Conservation (phyloP, 2,888 invertebrate genomes). For the Noctua pronuba region DNA sequence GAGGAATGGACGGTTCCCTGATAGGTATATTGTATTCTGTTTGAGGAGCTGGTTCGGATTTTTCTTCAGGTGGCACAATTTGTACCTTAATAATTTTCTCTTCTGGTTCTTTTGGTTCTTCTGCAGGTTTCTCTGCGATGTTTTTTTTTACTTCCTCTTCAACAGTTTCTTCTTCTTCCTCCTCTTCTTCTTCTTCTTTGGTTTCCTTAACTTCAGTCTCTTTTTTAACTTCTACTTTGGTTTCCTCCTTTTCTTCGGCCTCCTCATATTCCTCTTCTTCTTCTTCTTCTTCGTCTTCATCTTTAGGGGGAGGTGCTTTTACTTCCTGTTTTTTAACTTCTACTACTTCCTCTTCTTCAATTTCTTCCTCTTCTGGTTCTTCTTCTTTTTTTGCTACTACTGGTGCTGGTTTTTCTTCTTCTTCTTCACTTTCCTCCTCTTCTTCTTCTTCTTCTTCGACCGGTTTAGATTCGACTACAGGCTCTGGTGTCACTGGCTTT, state of each 20-base stretch:
- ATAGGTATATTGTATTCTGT: conserved; percentile 75
- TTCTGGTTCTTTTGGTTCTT: conserved; percentile 59
- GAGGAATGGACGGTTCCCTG: conserved; percentile 84
- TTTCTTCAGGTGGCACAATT: conserved; percentile 56
- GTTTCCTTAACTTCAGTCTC: conserved; percentile 39
- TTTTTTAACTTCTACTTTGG: conserved; percentile 32
- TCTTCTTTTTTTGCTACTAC: conserved; percentile 32
- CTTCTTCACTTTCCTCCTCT: conserved; percentile 45
- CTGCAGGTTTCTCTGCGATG: conserved; percentile 44
- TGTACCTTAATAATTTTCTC: conserved; percentile 58
- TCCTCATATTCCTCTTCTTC: conserved; percentile 67
- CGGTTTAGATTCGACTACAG: conserved; percentile 42
- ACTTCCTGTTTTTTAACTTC: conserved; percentile 46
- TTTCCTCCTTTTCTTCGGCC: conserved; percentile 45
- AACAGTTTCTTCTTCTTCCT: conserved; percentile 37
- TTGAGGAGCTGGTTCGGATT: conserved; percentile 59
- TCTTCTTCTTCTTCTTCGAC: conserved; percentile 53
- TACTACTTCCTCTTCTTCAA: conserved; percentile 40
- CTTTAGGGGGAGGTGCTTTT: conserved; percentile 22
- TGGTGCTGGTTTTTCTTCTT: conserved; percentile 33
- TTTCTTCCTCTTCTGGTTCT: conserved; percentile 41
- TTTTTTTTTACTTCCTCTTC: conserved; percentile 65
- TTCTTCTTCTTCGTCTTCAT: conserved; percentile 50
- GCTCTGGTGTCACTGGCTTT: conserved; percentile 61
- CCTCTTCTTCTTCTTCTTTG: conserved; percentile 30